Conservation (phyloP, 2,113 vertebrate species). For the Narcine bancroftii region DNA sequence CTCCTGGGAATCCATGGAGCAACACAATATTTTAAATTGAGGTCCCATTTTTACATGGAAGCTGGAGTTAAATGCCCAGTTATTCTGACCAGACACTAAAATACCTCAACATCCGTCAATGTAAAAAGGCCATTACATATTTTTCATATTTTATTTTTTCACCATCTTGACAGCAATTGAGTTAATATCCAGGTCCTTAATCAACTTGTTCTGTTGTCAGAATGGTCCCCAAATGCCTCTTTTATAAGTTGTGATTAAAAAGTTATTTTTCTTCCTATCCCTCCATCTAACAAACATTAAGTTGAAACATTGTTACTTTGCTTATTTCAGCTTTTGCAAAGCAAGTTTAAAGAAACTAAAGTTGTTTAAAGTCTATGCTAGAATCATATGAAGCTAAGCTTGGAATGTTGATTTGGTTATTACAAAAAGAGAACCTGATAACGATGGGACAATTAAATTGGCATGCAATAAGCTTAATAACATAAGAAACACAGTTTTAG, state of each 20-base stretch:
- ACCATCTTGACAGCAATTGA: not conserved
- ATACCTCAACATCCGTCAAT: not conserved
- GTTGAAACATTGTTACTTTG: not conserved
- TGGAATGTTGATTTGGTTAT: not conserved
- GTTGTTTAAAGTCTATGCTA: conserved; percentile 6
- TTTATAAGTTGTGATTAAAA: not conserved
- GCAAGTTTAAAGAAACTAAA: not conserved
- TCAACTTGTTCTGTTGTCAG: not conserved
- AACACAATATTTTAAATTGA: not conserved
- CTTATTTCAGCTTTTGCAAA: not conserved
- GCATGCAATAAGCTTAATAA: conserved; percentile 9
- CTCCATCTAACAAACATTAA: not conserved
- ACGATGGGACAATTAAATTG: conserved; percentile 21
- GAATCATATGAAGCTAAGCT: conserved; percentile 21
- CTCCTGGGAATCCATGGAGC: not conserved
- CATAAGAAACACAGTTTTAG: not conserved
- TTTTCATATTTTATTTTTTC: not conserved
- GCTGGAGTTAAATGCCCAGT: not conserved
- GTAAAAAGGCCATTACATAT: not conserved
- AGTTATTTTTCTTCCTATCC: not conserved
- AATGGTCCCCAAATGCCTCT: not conserved
- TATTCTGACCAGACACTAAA: not conserved
- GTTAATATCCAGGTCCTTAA: not conserved
- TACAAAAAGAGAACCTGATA: not conserved
- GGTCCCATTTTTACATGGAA: not conserved